Percentiles rank a stretch among this genome's conserved stretches.
Evolutionary conservation across 2,797 vertebrate genomes (phyloP).

Genomic region (Hozukius guyotensis): DNA sequence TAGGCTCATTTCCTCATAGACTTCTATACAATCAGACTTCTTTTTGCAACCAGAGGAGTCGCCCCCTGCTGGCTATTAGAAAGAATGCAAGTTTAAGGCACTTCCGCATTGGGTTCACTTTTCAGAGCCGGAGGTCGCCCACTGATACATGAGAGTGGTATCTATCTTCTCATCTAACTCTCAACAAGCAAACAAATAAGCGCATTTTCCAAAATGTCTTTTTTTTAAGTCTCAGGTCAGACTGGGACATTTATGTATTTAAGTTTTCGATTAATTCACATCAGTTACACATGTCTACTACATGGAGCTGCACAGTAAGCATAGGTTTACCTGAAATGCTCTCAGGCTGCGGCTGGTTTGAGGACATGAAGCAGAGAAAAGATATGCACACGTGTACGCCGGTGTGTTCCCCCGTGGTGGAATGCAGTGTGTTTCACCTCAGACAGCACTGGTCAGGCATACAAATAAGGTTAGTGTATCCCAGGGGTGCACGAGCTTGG

Average conservation of each 20-base stretch:
- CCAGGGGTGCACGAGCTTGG: slow-evolving; percentile 46
- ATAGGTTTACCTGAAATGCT: not conserved
- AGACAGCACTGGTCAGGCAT: slow-evolving; percentile 51
- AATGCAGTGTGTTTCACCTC: slow-evolving; percentile 52
- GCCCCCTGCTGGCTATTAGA: no score
- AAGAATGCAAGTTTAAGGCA: no score
- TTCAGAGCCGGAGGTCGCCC: rapidly evolving
- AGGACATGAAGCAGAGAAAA: slow-evolving; percentile 9
- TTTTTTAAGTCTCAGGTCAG: not conserved
- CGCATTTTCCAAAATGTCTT: not conserved
- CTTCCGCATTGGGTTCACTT: no score
- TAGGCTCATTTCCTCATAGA: no score
- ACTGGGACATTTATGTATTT: not conserved
- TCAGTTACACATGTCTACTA: not conserved
- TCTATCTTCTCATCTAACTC: not conserved
- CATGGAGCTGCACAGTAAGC: not conserved
- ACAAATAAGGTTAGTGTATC: slow-evolving; percentile 59
- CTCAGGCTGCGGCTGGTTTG: not conserved
- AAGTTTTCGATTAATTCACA: not conserved
- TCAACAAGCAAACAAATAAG: not conserved
- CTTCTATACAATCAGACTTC: no score
- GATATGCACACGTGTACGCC: not conserved
- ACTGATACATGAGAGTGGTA: no score
- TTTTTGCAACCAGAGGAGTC: no score
- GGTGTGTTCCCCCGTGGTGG: slow-evolving; percentile 19